Percentiles rank a stretch among this genome's conserved stretches.
Conservation (phyloP, 1,140 invertebrate genomes). For the Microplitis demolitor region DNA sequence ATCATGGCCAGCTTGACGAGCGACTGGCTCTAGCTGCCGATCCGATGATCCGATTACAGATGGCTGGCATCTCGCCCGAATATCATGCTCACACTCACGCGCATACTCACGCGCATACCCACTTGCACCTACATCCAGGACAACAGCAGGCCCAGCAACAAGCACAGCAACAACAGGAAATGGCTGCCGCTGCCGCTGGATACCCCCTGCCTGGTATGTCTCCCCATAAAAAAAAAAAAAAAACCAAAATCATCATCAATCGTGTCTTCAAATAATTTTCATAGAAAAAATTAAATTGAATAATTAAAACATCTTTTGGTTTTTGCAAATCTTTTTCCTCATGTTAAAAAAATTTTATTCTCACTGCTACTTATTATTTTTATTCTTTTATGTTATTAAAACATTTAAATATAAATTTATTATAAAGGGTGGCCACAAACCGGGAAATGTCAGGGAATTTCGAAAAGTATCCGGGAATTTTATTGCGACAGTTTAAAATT, state of each 20-base stretch:
- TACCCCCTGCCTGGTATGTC: conserved; percentile 68
- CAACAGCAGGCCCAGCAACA: conserved; percentile 78
- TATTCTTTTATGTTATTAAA: background rate
- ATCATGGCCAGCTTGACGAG: conserved; percentile 71
- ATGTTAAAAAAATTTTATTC: background rate
- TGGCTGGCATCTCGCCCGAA: conserved; percentile 82
- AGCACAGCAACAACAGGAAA: conserved; percentile 62
- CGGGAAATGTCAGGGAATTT: too few species aligned
- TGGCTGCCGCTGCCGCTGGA: conserved; percentile 62
- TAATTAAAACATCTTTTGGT: conserved; percentile 1
- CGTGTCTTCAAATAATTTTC: background rate
- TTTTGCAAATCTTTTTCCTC: conserved; percentile 12
- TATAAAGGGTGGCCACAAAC: too few species aligned
- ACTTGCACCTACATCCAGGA: conserved; percentile 85
- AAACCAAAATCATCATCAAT: background rate
- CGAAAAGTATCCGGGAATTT: too few species aligned
- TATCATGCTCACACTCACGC: conserved; percentile 84
- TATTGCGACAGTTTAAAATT: too few species aligned
- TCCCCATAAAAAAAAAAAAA: conserved; percentile 9
- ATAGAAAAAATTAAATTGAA: background rate
- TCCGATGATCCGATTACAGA: conserved; percentile 81
- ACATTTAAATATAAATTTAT: background rate
- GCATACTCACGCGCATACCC: conserved; percentile 88
- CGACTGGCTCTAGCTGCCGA: conserved; percentile 73
- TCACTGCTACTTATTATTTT: background rate